Conservation (phyloP, 2,888 invertebrate genomes). For the Brachypterus glaber region DNA sequence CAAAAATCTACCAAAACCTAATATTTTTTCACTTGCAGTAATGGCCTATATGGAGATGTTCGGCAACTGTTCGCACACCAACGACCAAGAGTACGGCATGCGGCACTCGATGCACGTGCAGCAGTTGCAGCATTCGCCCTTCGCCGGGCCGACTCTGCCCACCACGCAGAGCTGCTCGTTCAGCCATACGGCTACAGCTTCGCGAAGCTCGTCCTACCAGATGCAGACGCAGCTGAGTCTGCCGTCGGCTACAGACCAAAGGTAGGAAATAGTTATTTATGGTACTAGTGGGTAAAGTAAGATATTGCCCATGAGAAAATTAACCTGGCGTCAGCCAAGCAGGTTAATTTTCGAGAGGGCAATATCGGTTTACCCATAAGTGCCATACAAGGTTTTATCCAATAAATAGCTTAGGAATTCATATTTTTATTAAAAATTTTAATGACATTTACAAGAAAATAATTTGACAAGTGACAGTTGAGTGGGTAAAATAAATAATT, state of each 20-base stretch:
- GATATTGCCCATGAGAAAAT: too few relatives aligned
- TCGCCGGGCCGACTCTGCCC: constrained; percentile 34
- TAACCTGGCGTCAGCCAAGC: too few relatives aligned
- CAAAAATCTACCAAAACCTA: background rate
- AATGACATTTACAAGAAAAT: too few relatives aligned
- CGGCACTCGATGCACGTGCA: constrained; percentile 73
- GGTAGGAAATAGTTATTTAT: constrained; percentile 12
- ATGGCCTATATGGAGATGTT: constrained; percentile 97
- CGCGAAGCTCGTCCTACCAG: constrained; percentile 31
- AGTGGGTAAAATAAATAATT: too few relatives aligned
- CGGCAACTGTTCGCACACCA: constrained; percentile 76
- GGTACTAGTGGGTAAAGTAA: background rate
- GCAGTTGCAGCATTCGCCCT: constrained; percentile 31
- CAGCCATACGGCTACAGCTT: constrained; percentile 33
- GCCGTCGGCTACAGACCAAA: constrained; percentile 21
- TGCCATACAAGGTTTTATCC: too few relatives aligned
- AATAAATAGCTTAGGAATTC: too few relatives aligned
- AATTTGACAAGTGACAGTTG: too few relatives aligned
- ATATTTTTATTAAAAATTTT: too few relatives aligned
- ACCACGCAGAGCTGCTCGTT: constrained; percentile 52
- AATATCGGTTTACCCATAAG: too few relatives aligned
- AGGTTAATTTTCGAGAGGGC: too few relatives aligned
- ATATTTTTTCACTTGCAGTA: constrained; percentile 49
- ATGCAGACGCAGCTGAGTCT: constrained; percentile 30
- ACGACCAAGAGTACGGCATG: constrained; percentile 67